Evolutionary conservation across 2,113 vertebrate species (phyloP).

Genomic region (Amia ocellicauda): DNA sequence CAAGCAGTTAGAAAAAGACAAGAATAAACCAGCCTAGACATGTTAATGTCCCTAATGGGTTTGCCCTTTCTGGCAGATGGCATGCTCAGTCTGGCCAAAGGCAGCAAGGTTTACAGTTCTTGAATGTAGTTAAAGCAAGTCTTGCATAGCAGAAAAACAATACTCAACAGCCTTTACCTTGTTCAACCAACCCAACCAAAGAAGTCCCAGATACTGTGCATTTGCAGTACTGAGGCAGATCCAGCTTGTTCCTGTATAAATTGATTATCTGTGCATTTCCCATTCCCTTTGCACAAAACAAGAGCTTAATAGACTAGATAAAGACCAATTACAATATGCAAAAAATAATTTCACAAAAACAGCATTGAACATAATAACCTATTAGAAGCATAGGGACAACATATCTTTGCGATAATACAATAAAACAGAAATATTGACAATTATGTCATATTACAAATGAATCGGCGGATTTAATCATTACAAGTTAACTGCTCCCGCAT

Average conservation of each 20-base stretch:
- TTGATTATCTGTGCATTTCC: slow-evolving; percentile 62
- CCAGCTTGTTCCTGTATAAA: slow-evolving; percentile 50
- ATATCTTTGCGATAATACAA: slow-evolving; percentile 26
- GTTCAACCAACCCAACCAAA: slow-evolving; percentile 42
- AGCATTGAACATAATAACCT: slow-evolving; percentile 58
- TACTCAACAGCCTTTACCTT: slow-evolving; percentile 41
- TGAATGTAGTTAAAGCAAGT: slow-evolving; percentile 60
- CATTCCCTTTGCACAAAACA: slow-evolving; percentile 54
- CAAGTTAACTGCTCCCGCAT: neutral
- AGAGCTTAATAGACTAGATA: slow-evolving; percentile 57
- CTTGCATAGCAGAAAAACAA: slow-evolving; percentile 50
- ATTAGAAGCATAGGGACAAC: slow-evolving; percentile 46
- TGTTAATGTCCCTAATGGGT: slow-evolving; percentile 63
- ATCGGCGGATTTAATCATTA: neutral
- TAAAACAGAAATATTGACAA: neutral
- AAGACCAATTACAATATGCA: slow-evolving; percentile 62
- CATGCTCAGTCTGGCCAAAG: slow-evolving; percentile 56
- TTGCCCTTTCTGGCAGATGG: slow-evolving; percentile 66
- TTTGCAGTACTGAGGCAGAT: slow-evolving; percentile 47
- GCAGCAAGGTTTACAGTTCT: slow-evolving; percentile 55
- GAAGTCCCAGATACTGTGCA: slow-evolving; percentile 47
- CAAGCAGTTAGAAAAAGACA: slow-evolving; percentile 51
- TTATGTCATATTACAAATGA: neutral
- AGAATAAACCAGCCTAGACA: slow-evolving; percentile 70
- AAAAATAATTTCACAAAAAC: slow-evolving; percentile 37